Conservation (phyloP, 1,140 invertebrate genomes). For the Parasteatoda tepidariorum region DNA sequence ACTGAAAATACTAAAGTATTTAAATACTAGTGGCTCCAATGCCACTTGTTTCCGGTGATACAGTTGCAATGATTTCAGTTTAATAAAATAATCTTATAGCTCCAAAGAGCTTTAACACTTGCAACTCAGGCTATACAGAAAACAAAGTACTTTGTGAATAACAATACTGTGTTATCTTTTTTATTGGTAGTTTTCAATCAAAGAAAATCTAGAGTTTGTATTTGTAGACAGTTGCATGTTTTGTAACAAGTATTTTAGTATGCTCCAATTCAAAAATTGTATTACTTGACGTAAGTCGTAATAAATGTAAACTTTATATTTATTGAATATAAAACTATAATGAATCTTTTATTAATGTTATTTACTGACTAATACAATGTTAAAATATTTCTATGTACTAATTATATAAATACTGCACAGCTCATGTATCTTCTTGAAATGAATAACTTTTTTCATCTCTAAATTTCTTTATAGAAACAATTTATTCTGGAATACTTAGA, state of each 20-base stretch:
- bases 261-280: constrained; percentile 29
- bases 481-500: background rate
- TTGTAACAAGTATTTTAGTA: constrained; percentile 55
- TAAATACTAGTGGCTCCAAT: constrained; percentile 16
- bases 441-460: constrained; percentile 31
- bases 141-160: constrained; percentile 60
- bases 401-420: constrained; percentile 17
- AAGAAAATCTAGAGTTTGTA: constrained; percentile 50
- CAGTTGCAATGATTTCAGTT: constrained; percentile 54
- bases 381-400: constrained; percentile 32
- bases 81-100: constrained; percentile 43
- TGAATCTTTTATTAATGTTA: constrained; percentile 48
- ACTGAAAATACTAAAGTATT: constrained; percentile 47
- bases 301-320: constrained; percentile 37
- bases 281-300: constrained; percentile 42
- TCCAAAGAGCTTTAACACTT: constrained; percentile 50
- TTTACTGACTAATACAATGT: constrained; percentile 38
- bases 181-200: constrained; percentile 51
- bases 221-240: constrained; percentile 52
- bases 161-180: constrained; percentile 54
- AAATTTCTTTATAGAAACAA: constrained; percentile 20
- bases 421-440: constrained; percentile 28
- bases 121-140: constrained; percentile 56
- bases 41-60: constrained; percentile 55
- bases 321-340: constrained; percentile 29